Evolutionary conservation across 2,888 invertebrate genomes (phyloP), one percentile per base, ranked within the genome.

Genomic region (Brassicogethes aeneus): DNA sequence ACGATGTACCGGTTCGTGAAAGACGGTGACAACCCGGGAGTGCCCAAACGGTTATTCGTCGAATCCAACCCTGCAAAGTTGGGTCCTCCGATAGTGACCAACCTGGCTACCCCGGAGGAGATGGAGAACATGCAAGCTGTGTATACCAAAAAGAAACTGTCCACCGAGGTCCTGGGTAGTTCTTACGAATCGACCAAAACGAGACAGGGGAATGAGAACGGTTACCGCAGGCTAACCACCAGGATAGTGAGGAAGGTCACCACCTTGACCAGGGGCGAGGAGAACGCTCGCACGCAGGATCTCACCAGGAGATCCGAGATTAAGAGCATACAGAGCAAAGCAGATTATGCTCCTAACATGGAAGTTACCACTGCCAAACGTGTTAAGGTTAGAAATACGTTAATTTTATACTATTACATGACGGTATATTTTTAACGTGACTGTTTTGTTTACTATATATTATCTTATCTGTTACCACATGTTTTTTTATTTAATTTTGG

Each of bases 171-270:
- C 64, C 73, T 87, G 59, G 89, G 88, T 59, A 85, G 85, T 62
- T 86, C 87, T 47, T 73, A 86, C 63, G 87, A 89, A 70, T 84
- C 87, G 57, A 85, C 84, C 47, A 85, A 87, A 70, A 82, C 86
- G 59, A 85, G 85, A 65, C 80, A 83, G 67, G 79, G 80, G 62
- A 82, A 82, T 43, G 81, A 84, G 50, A 82, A 80, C 61, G 88
- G 89, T 30, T 81, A 83, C 61, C 76, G 86, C 46, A 79, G 88
- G 52, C 86, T 91, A 51, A 91, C 89, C 16, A 87, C 90, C 33
- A 80, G 87, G 61, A 86, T 91, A 48, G 82, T 91, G 38, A 76
- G 88, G 47, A 91, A 90, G 67, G 88, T 92, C 55, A 92, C 91
- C 23, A 91, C 91, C 2, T 65, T 92, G 52, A 86, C 88, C 47